These are phyloP conservation scores for Pipra filicauda DNA, from an alignment of 2,113 vertebrate species.

Conservation along the genomic window DNA sequence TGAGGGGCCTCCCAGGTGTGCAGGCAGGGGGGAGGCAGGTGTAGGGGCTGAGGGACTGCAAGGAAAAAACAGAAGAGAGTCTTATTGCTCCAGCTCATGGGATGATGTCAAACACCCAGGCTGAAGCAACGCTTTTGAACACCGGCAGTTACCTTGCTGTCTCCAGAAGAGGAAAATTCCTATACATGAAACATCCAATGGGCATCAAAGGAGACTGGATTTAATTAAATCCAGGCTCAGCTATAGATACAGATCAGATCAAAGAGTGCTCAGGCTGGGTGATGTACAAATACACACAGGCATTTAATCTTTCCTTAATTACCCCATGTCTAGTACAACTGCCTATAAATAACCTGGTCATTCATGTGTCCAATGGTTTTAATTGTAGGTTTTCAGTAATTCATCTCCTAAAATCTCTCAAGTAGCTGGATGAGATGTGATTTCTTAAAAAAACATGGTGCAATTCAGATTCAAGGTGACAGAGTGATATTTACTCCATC, in stretches of 20 bases:
- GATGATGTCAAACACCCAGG: not conserved
- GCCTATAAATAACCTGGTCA: not conserved
- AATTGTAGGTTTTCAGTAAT: not conserved
- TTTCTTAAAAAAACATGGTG: not conserved
- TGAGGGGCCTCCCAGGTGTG: not conserved
- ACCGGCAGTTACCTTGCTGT: not conserved
- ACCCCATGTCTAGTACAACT: not conserved
- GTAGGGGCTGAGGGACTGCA: slow-evolving; percentile 78
- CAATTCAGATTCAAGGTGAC: not conserved
- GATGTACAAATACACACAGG: not conserved
- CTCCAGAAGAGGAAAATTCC: not conserved
- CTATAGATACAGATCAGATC: not conserved
- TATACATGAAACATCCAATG: not conserved
- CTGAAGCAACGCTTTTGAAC: not conserved
- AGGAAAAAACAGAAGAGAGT: not conserved
- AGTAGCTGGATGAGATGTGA: not conserved
- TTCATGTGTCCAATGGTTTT: not conserved
- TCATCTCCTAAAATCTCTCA: not conserved
- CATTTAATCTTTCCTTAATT: not conserved
- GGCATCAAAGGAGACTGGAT: not conserved
- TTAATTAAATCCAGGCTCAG: slow-evolving; percentile 8
- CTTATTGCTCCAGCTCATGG: not conserved
- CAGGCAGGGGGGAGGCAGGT: slow-evolving; percentile 19
- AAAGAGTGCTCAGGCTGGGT: not conserved
- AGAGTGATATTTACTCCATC: not conserved